Percentiles rank a stretch among this genome's conserved stretches.
Evolutionary conservation across 2,797 vertebrate species (phyloP).

Genomic region (Ctenopoma kingsleyae): DNA sequence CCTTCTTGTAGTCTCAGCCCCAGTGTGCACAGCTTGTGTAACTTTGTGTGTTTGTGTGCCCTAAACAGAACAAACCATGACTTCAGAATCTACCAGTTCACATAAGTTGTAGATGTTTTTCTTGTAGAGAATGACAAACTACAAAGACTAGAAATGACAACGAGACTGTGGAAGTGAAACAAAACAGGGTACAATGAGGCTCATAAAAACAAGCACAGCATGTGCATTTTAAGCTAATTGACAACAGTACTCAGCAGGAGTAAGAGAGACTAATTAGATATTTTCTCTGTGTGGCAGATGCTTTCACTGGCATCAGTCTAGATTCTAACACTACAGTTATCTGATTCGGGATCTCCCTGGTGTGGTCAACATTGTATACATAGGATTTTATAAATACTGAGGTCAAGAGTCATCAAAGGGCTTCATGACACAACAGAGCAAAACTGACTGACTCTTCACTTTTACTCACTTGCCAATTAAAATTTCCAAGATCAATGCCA

Average conservation of each 20-base stretch:
- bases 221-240: constrained; percentile 20
- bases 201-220: constrained; percentile 25
- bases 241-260: constrained; percentile 10
- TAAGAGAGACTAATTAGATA: constrained; percentile 6
- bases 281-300: constrained; percentile 7
- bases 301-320: not conserved
- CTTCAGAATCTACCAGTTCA: not conserved
- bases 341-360: not conserved
- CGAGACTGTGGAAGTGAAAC: not conserved
- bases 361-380: too few relatives aligned
- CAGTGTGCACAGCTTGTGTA: constrained; percentile 5
- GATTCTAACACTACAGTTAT: not conserved
- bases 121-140: not conserved
- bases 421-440: too few relatives aligned
- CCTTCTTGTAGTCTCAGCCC: constrained; percentile 53
- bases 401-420: not conserved
- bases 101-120: not conserved
- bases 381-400: not conserved
- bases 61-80: not conserved
- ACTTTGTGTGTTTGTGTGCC: constrained; percentile 9
- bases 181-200: constrained; percentile 8
- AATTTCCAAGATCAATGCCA: too few relatives aligned
- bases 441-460: too few relatives aligned
- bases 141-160: not conserved
- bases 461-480: too few relatives aligned